A percentile compares a stretch with the other conserved stretches of the same genome.
Conservation (phyloP, 2,888 invertebrate species). For the Tromatobia lineatoria region DNA sequence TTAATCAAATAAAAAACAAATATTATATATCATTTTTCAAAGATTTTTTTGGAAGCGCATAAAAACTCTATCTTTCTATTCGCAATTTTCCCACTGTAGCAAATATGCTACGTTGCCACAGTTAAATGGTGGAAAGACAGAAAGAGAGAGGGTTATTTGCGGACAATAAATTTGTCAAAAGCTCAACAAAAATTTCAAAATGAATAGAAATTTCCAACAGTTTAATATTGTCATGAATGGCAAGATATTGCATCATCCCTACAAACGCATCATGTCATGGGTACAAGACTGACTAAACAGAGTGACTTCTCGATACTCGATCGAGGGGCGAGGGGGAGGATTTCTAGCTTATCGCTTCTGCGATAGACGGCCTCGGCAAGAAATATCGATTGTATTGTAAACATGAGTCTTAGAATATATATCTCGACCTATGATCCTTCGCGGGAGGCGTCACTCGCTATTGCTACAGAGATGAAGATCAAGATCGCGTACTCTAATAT, state of each 20-base stretch:
- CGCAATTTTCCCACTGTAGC: too few species aligned
- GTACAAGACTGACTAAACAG: not conserved
- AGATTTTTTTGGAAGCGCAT: too few species aligned
- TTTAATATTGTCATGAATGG: not conserved
- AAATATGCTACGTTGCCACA: too few species aligned
- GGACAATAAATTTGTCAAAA: too few species aligned
- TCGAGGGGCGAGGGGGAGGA: not conserved
- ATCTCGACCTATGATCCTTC: constrained; percentile 62
- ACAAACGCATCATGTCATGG: not conserved
- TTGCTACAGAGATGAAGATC: constrained; percentile 61
- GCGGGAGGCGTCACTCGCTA: constrained; percentile 31
- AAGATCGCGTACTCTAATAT: constrained; percentile 65
- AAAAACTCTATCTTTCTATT: too few species aligned
- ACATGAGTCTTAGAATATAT: not conserved
- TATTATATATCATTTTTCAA: too few species aligned
- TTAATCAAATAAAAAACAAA: too few species aligned
- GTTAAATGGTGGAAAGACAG: too few species aligned
- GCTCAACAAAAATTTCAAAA: too few species aligned
- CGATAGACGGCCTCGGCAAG: constrained; percentile 10
- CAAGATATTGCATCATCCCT: not conserved
- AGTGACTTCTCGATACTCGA: not conserved
- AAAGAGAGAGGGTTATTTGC: too few species aligned
- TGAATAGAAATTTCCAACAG: too few species aligned
- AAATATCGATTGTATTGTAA: constrained; percentile 22
- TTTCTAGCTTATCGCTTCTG: constrained; percentile 4